These are phyloP conservation scores for Pygmarrhopalites habei DNA, from an alignment of 1,140 invertebrate genomes.

Conservation along the genomic window DNA sequence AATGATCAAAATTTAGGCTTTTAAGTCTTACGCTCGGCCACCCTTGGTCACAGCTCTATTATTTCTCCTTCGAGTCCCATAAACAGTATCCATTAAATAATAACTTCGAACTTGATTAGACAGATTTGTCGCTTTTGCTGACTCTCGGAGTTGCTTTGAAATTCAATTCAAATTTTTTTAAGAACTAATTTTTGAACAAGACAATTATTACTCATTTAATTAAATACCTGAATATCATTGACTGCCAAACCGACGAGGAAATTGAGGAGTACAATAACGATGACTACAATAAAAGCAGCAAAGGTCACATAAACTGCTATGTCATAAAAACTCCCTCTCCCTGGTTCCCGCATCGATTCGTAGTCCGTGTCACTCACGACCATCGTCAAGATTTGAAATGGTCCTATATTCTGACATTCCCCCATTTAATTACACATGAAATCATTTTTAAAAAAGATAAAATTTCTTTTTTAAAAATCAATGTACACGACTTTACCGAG, in stretches of 20 bases:
- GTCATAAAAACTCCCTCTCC: not conserved
- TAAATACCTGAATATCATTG: not conserved
- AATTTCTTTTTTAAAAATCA: too few species aligned
- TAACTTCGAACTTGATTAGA: not conserved
- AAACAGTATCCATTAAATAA: not conserved
- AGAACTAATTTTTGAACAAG: not conserved
- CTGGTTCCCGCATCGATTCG: not conserved
- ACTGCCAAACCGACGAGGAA: constrained; percentile 3
- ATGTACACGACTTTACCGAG: too few species aligned
- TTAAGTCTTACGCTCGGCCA: not conserved
- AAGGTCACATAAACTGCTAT: not conserved
- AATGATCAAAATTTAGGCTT: not conserved
- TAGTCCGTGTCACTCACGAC: not conserved
- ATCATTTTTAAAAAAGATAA: too few species aligned
- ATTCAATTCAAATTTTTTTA: not conserved
- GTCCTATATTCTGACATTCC: constrained; percentile 3
- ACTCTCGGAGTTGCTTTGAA: not conserved
- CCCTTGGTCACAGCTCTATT: not conserved
- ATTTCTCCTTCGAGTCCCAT: not conserved
- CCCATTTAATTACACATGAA: too few species aligned
- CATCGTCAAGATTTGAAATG: not conserved
- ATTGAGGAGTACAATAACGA: not conserved
- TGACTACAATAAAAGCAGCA: not conserved
- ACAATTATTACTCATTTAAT: not conserved
- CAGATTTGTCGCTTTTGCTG: not conserved